Evolutionary conservation across 2,888 invertebrate species (phyloP).

Genomic region (Netelia melanura): DNA sequence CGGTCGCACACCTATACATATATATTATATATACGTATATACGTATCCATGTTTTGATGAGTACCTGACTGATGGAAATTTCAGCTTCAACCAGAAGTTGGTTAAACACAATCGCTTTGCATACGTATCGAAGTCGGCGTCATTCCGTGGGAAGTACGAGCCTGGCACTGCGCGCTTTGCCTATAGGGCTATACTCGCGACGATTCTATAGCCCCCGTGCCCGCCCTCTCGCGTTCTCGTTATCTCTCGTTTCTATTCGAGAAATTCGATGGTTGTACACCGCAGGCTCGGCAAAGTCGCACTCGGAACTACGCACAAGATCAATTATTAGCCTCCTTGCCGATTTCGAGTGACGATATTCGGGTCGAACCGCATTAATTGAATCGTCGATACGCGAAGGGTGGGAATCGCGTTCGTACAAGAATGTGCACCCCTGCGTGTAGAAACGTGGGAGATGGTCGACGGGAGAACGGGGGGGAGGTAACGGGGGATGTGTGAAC

Average conservation of each 20-base stretch:
- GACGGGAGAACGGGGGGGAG: not conserved
- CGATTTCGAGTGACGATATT: constrained; percentile 40
- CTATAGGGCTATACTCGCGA: not conserved
- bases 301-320: constrained; percentile 14
- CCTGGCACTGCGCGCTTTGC: constrained; percentile 9
- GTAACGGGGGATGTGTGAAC: constrained; percentile 8
- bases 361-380: constrained; percentile 63
- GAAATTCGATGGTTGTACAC: not conserved
- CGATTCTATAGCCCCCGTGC: too few species aligned
- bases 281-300: not conserved
- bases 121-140: constrained; percentile 78
- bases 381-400: constrained; percentile 62
- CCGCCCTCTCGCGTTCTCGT: constrained; percentile 15
- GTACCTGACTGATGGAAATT: constrained; percentile 83
- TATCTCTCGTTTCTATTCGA: constrained; percentile 9
- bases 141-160: constrained; percentile 59
- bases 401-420: constrained; percentile 8
- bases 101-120: constrained; percentile 83
- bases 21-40: not conserved
- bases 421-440: constrained; percentile 53
- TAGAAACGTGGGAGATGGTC: constrained; percentile 17
- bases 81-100: constrained; percentile 80
- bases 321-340: constrained; percentile 62
- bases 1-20: constrained; percentile 27
- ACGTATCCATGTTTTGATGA: constrained; percentile 52